These are phyloP conservation scores for Peucedramus taeniatus DNA, from an alignment of 2,113 vertebrate species.

Conservation along the genomic window DNA sequence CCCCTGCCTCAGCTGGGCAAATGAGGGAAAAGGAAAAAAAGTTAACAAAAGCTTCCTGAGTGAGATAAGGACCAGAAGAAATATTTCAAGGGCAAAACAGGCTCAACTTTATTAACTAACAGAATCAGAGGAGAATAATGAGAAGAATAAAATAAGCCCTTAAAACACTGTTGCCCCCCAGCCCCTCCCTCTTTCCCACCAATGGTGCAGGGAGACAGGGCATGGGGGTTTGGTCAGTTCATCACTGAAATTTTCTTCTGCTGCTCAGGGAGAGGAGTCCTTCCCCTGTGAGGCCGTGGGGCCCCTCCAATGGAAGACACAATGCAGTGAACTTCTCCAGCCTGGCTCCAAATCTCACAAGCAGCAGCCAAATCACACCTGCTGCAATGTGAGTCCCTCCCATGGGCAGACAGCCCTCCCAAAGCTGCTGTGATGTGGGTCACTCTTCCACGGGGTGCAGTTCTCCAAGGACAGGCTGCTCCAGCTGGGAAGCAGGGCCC, in stretches of 20 bases:
- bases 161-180: neutral
- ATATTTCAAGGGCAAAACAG: neutral
- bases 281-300: neutral
- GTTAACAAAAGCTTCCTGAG: neutral
- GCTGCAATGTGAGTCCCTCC: neutral
- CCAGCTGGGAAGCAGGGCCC: neutral
- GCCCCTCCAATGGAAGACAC: neutral
- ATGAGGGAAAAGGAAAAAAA: neutral
- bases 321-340: rapidly evolving
- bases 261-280: neutral
- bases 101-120: neutral
- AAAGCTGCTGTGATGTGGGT: rapidly evolving
- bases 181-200: neutral
- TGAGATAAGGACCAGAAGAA: neutral
- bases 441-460: neutral
- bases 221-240: neutral
- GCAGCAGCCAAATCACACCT: neutral
- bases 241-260: neutral
- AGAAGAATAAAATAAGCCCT: neutral
- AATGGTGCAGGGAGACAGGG: neutral
- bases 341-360: rapidly evolving
- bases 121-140: neutral
- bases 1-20: neutral
- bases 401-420: neutral
- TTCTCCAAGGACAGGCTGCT: neutral